Conservation (phyloP, 2,113 vertebrate genomes). For the Sterrhoptilus dennistouni region DNA sequence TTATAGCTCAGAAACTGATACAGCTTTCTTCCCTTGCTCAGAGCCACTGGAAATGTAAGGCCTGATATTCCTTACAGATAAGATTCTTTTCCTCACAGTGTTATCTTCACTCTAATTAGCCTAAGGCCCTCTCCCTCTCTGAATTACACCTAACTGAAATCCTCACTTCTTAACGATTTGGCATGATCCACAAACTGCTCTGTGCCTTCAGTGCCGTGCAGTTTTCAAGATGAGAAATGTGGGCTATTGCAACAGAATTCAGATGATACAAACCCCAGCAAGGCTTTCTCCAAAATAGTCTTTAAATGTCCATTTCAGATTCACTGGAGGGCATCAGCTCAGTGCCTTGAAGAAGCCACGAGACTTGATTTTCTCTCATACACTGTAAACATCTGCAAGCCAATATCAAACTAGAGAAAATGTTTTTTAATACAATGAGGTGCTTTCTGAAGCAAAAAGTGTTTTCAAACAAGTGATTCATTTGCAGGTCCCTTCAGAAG, state of each 20-base stretch:
- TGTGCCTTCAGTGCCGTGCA: neutral
- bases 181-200: neutral
- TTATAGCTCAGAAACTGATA: constrained; percentile 3
- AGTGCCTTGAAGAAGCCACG: neutral
- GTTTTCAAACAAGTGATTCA: neutral
- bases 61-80: neutral
- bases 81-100: neutral
- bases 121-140: neutral
- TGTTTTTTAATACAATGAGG: neutral
- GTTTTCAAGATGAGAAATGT: neutral
- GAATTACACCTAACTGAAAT: neutral
- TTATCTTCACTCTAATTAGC: neutral
- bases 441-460: neutral
- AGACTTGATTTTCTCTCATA: neutral
- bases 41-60: neutral
- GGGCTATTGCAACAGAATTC: neutral
- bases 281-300: neutral
- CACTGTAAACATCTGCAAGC: neutral
- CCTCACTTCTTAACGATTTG: neutral
- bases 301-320: neutral
- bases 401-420: neutral
- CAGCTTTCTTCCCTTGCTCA: neutral
- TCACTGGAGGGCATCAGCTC: neutral
- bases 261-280: neutral
- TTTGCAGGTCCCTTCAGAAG: neutral